Evolutionary conservation across 2,113 vertebrate species (phyloP), one percentile per base, ranked within the genome.

Genomic region (Xiphias gladius): DNA sequence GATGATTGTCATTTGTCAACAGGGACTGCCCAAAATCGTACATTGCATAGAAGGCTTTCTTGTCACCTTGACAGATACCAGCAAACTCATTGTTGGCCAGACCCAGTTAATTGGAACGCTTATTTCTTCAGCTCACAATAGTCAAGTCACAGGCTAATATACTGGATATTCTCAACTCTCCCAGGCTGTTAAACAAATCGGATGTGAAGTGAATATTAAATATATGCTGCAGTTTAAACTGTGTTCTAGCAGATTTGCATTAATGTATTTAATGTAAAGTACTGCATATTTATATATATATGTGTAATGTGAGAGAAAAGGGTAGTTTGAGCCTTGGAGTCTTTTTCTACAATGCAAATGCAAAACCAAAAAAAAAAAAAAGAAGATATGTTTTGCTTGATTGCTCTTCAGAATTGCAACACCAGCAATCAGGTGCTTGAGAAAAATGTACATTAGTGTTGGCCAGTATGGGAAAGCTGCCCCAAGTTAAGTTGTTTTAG

Each of bases 401-500:
- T 26, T 14, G 43, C 59, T 24, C 35, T 43, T 77, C 11, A 50
- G 80, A 85, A 74, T 76, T 80, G 35, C 55, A 46, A 35, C 46
- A 55, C 50, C 68, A 76, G 69, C 32, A 22, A 73, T 63, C 70
- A 57, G 17, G 61, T 66, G 73, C 50, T 69, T 37, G 14, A 41
- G 35, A 76, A 55, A 68, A 30, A 71, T 58, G 35, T 30, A 66
- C 55, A 75, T 74, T 59, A 13, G 73, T 1, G 19, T 14, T n/a
- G 59, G 70, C 68, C 35, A 39, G 68, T 62, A 10, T 14, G 5
- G 48, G 73, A 3, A 72, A 73, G 46, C 62, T 67, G 62, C 67
- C 74, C 30, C 57, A 1, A 12, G 66, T 72, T 59, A 85, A 87
- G 88, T 83, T 88, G 78, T 81, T 89, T 80, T 71, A 90, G 87